Percentiles rank a stretch among this genome's conserved stretches.
phyloP scores from a whole-genome alignment of 2,797 vertebrate genomes.

The Gymnoscopelus braueri region DNA sequence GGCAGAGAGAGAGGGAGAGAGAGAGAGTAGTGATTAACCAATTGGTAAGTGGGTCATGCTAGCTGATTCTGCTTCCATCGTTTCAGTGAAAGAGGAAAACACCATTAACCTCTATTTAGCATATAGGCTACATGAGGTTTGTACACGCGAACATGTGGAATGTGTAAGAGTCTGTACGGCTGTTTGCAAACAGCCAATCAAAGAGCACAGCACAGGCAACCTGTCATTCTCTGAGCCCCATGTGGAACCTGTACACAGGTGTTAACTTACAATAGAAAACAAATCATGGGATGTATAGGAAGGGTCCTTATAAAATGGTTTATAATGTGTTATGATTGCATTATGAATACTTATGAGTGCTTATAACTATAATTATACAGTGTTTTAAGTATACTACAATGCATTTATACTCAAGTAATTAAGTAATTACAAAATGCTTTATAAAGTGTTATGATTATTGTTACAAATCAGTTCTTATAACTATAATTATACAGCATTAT shows the following conservation, averaged over 20 bases:
- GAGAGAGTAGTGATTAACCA: conserved; percentile 56
- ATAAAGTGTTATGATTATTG: too few species aligned
- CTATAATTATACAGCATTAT: too few species aligned
- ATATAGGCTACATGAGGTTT: conserved; percentile 12
- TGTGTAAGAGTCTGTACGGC: not conserved
- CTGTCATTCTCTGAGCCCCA: conserved; percentile 26
- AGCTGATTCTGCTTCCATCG: conserved; percentile 53
- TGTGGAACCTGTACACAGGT: conserved; percentile 32
- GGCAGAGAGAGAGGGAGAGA: not conserved
- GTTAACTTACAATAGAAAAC: conserved; percentile 19
- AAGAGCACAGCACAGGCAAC: conserved; percentile 36
- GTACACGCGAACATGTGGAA: conserved; percentile 23
- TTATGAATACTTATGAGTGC: too few species aligned
- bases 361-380: too few species aligned
- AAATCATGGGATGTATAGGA: not conserved
- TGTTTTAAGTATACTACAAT: too few species aligned
- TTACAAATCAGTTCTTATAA: too few species aligned
- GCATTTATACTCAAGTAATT: too few species aligned
- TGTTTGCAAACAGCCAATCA: conserved; percentile 26
- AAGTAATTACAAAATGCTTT: too few species aligned
- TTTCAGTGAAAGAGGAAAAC: conserved; percentile 38
- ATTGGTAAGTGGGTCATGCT: conserved; percentile 73
- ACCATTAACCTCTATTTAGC: conserved; percentile 37
- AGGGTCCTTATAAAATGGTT: too few species aligned
- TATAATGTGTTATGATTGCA: too few species aligned